Base-by-base conservation (phyloP, 2,797 vertebrate genomes). In the Chiloscyllium punctatum region DNA sequence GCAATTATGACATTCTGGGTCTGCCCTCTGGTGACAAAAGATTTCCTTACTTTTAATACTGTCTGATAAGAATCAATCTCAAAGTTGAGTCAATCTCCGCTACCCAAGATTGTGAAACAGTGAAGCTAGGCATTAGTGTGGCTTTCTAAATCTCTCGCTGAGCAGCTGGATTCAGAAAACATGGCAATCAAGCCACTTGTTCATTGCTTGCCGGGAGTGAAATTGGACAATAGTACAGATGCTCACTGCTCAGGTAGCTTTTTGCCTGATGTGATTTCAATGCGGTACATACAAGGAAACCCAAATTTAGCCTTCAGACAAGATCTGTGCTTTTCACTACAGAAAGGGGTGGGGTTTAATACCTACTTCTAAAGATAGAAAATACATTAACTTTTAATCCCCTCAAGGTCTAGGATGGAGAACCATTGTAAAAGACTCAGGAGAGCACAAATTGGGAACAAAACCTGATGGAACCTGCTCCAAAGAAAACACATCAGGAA, bases 131-230 rank as follows among this genome's bases (percentile, higher is more conserved):
- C 51, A 53, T 53, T 53, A 13, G 8, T 53, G 3, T 6, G 57
- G 0, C 27, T 30, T 51, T 18, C 57, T 33, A 30, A 90, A 57
- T 33, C 25, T 23, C 53, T 62, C 87, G 53, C 25, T 57, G 3
- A 13, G 33, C 87, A 90, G 87, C 87, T 90, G 87, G 27, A 18
- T 57, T n/a, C 87, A 90, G 27, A 57, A 90, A 57, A 90, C 27
- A 57, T 90, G 51, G 23, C 87, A 90, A 90, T 62, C 33, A 90
- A 90, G 57, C 51, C 87, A 90, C 27, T 90, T 90, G 87, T 90
- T 90, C 87, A 33, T 57, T 90, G 53, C 53, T 90, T 33, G 11
- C 53, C 30, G 30, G 33, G 87, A 27, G 30, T 62, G 51, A 90
- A 62, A 33, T 62, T 90, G 87, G 57, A 90, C 87, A 90, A 90